phyloP scores from a whole-genome alignment of 2,888 invertebrate species.

The Mythimna impura region DNA sequence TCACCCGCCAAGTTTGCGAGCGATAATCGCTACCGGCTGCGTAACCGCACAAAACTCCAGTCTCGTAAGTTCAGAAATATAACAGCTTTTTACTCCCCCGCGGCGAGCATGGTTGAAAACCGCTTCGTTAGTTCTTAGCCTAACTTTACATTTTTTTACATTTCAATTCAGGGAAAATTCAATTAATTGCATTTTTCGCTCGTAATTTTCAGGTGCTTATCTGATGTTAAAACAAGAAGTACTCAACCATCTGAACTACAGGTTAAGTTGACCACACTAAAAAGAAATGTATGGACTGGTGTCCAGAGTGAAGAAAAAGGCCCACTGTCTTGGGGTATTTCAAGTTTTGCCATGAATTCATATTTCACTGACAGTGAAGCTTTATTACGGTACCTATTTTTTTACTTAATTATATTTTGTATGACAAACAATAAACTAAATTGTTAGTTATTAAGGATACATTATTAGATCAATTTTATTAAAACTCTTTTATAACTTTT shows the following conservation, averaged over 20 bases:
- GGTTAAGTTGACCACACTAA: conserved; percentile 92
- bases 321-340: conserved; percentile 93
- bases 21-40: too few relatives aligned
- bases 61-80: too few relatives aligned
- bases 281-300: conserved; percentile 94
- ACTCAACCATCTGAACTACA: conserved; percentile 91
- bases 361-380: conserved; percentile 91
- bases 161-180: neutral
- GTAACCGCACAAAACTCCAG: too few relatives aligned
- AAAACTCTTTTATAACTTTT: conserved; percentile 12
- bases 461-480: neutral
- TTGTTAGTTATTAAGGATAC: neutral
- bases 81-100: too few relatives aligned
- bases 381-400: conserved; percentile 85
- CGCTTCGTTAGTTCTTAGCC: too few relatives aligned
- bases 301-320: conserved; percentile 86
- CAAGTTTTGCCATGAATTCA: conserved; percentile 89
- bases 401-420: too few relatives aligned
- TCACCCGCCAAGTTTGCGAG: too few relatives aligned
- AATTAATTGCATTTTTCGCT: neutral
- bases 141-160: neutral
- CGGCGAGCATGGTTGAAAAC: too few relatives aligned
- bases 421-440: neutral
- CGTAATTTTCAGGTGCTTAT: conserved; percentile 76
- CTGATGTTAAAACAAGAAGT: conserved; percentile 83